These are phyloP conservation scores for Adrianichthys oophorus DNA, from an alignment of 2,797 vertebrate species.

Conservation along the genomic window DNA sequence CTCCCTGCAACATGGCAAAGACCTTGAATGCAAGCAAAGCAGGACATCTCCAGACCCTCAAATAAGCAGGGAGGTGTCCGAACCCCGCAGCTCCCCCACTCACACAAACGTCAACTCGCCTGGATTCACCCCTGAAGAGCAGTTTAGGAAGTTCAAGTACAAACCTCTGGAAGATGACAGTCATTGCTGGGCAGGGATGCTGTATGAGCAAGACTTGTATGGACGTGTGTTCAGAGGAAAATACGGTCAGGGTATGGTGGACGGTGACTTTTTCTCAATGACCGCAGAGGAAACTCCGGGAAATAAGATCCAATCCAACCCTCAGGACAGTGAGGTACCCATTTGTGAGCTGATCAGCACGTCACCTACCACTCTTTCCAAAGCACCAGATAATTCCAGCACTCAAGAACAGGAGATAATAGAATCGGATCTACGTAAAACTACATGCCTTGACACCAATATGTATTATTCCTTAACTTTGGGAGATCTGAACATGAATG, in stretches of 20 bases:
- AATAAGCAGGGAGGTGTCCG: slow-evolving; percentile 40
- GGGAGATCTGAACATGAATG: slow-evolving; percentile 75
- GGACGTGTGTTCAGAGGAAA: slow-evolving; percentile 56
- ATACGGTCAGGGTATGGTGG: slow-evolving; percentile 44
- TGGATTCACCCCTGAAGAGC: slow-evolving; percentile 44
- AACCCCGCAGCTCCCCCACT: slow-evolving; percentile 27
- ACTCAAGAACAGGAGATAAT: slow-evolving; percentile 20
- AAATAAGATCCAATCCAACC: slow-evolving; percentile 17
- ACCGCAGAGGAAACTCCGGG: slow-evolving; percentile 26
- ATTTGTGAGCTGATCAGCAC: slow-evolving; percentile 45
- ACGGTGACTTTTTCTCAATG: slow-evolving; percentile 30
- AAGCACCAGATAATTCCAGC: slow-evolving; percentile 17
- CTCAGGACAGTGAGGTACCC: slow-evolving; percentile 41
- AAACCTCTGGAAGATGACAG: slow-evolving; percentile 61
- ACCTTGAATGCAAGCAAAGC: slow-evolving; percentile 58
- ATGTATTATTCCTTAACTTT: slow-evolving; percentile 49
- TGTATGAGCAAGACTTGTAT: slow-evolving; percentile 69
- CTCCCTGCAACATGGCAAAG: slow-evolving; percentile 66
- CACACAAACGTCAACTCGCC: slow-evolving; percentile 25
- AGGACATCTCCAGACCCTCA: slow-evolving; percentile 54
- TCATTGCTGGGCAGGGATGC: slow-evolving; percentile 59
- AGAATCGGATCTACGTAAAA: slow-evolving; percentile 25
- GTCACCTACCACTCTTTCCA: slow-evolving; percentile 13
- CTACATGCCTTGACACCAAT: slow-evolving; percentile 54
- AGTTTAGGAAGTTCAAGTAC: slow-evolving; percentile 65